phyloP scores from a whole-genome alignment of 2,113 vertebrate species.

The Climacteris rufus region DNA sequence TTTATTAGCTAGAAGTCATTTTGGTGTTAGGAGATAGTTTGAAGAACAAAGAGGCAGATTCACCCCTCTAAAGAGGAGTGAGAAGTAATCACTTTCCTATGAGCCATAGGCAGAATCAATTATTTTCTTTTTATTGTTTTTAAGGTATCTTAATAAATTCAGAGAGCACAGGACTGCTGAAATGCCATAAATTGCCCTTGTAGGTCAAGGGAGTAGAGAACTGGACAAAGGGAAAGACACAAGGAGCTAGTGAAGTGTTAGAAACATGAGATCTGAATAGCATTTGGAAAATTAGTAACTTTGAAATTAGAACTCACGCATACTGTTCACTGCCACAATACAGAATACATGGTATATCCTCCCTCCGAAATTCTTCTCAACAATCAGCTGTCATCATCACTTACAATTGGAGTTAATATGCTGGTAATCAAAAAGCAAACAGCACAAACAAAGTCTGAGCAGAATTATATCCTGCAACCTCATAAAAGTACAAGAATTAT shows the following conservation, averaged over 20 bases:
- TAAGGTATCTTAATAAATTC: not conserved
- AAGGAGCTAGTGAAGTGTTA: not conserved
- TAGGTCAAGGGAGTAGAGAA: not conserved
- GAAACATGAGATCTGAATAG: not conserved
- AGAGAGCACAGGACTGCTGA: not conserved
- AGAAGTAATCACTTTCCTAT: not conserved
- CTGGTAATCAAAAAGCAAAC: not conserved
- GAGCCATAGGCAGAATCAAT: not conserved
- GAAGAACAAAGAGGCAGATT: not conserved
- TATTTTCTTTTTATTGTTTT: not conserved
- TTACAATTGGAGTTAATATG: not conserved
- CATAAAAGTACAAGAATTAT: not conserved
- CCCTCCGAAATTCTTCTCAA: not conserved
- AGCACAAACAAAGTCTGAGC: not conserved
- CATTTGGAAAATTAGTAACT: not conserved
- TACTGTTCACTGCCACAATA: not conserved
- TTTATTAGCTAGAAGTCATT: not conserved
- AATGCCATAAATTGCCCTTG: not conserved
- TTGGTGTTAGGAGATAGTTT: not conserved
- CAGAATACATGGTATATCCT: not conserved
- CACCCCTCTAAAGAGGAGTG: not conserved
- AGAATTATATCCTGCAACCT: not conserved
- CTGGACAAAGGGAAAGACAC: not conserved
- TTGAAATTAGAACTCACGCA: not conserved
- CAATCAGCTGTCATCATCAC: not conserved